Evolutionary conservation across 1,140 invertebrate species (phyloP).

Genomic region (Mya arenaria): DNA sequence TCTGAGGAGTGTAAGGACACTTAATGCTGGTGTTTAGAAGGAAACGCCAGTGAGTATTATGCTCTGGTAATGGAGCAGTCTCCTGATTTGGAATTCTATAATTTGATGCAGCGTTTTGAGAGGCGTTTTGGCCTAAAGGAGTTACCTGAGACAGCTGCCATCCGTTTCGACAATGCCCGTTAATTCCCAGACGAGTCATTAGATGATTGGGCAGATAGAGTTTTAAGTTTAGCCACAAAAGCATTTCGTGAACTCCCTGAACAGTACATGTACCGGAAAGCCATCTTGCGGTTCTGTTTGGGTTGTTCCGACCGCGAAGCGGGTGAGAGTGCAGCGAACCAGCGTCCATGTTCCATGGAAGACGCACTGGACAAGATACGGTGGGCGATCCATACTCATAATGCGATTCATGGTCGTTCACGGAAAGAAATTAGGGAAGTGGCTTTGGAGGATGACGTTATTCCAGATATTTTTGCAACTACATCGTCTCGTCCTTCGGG

Average conservation of each 20-base stretch:
- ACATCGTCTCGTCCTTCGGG: background rate
- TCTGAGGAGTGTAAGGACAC: slow-evolving; percentile 1
- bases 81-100: slow-evolving; percentile 16
- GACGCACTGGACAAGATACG: slow-evolving; percentile 4
- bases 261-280: slow-evolving; percentile 18
- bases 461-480: too few relatives aligned
- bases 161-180: slow-evolving; percentile 25
- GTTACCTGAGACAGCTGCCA: slow-evolving; percentile 18
- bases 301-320: slow-evolving; percentile 16
- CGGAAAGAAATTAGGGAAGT: too few relatives aligned
- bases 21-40: background rate
- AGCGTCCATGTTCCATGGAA: background rate
- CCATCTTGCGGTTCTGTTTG: background rate
- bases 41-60: slow-evolving; percentile 13
- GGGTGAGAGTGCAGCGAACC: background rate
- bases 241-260: slow-evolving; percentile 16
- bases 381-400: too few relatives aligned
- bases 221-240: background rate
- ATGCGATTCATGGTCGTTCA: too few relatives aligned
- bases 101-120: background rate
- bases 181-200: background rate
- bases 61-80: background rate
- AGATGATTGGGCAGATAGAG: slow-evolving; percentile 21
- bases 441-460: too few relatives aligned
- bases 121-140: slow-evolving; percentile 16